phyloP scores from a whole-genome alignment of 92 coral and sea anemone species.

The Porites lobata region DNA sequence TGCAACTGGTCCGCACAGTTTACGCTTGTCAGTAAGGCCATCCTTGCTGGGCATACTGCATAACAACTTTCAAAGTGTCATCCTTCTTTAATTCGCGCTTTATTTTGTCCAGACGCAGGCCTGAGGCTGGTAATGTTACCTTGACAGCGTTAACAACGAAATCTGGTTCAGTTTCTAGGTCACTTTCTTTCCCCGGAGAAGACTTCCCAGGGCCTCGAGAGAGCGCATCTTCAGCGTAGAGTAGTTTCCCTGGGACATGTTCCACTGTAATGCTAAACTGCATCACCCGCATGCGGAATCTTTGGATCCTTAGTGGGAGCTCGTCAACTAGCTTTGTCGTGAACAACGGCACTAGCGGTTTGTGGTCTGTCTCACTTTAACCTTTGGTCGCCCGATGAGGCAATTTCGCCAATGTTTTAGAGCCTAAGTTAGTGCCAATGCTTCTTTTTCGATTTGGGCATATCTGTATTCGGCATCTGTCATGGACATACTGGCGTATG shows the following conservation, averaged over 20 bases:
- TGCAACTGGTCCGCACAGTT: too few species aligned
- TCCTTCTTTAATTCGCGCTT: too few species aligned
- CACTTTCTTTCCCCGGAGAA: neutral
- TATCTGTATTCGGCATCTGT: conserved; percentile 23
- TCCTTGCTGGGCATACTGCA: too few species aligned
- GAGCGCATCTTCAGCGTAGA: too few species aligned
- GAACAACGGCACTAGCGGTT: conserved; percentile 67
- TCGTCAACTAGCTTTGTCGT: conserved; percentile 47
- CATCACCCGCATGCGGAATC: conserved; percentile 54
- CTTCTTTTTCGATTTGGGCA: conserved; percentile 61
- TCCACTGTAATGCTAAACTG: conserved; percentile 58
- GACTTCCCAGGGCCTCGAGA: too few species aligned
- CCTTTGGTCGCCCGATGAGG: conserved; percentile 45
- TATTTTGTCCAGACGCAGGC: neutral
- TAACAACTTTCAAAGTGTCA: too few species aligned
- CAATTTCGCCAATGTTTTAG: conserved; percentile 38
- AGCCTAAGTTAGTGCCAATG: conserved; percentile 32
- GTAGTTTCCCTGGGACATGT: conserved; percentile 47
- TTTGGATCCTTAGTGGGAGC: conserved; percentile 64
- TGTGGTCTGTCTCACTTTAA: conserved; percentile 69
- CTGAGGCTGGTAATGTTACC: neutral
- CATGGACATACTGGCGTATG: conserved; percentile 10
- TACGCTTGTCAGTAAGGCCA: too few species aligned
- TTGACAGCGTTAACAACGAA: neutral
- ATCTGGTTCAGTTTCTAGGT: neutral